Conservation (phyloP, 2,113 vertebrate genomes). For the Tretioscincus oriximinensis region DNA sequence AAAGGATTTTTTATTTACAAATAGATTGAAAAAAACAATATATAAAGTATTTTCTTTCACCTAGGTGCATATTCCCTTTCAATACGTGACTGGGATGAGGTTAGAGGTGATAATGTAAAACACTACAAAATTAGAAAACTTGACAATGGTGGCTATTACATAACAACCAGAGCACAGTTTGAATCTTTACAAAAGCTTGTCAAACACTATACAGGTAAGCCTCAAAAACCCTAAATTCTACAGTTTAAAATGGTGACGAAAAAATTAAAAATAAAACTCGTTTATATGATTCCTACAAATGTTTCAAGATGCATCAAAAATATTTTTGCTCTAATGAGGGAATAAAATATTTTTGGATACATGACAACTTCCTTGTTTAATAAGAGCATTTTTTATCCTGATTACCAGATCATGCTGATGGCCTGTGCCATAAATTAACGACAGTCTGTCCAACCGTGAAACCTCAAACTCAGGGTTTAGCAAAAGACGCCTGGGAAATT, state of each 20-base stretch:
- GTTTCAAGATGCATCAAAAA: background rate
- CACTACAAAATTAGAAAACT: slow-evolving; percentile 99
- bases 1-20: background rate
- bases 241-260: background rate
- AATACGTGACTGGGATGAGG: slow-evolving; percentile 96
- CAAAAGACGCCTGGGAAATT: slow-evolving; percentile 98
- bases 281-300: background rate
- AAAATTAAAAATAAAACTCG: background rate
- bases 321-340: background rate
- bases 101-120: slow-evolving; percentile 97
- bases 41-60: slow-evolving; percentile 13
- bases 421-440: slow-evolving; percentile 94
- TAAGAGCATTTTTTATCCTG: slow-evolving; percentile 42
- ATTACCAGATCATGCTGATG: slow-evolving; percentile 90
- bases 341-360: background rate
- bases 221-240: slow-evolving; percentile 5
- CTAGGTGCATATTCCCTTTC: slow-evolving; percentile 96
- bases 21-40: slow-evolving; percentile 13
- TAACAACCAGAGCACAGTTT: slow-evolving; percentile 96
- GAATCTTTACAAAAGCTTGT: slow-evolving; percentile 95
- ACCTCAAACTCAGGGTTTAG: slow-evolving; percentile 96
- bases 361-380: background rate
- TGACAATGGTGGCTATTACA: slow-evolving; percentile 97
- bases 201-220: slow-evolving; percentile 94
- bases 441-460: slow-evolving; percentile 96